Percentiles rank a stretch among this genome's conserved stretches.
Conservation (phyloP, 2,797 vertebrate genomes). For the Adelosebastes latens region DNA sequence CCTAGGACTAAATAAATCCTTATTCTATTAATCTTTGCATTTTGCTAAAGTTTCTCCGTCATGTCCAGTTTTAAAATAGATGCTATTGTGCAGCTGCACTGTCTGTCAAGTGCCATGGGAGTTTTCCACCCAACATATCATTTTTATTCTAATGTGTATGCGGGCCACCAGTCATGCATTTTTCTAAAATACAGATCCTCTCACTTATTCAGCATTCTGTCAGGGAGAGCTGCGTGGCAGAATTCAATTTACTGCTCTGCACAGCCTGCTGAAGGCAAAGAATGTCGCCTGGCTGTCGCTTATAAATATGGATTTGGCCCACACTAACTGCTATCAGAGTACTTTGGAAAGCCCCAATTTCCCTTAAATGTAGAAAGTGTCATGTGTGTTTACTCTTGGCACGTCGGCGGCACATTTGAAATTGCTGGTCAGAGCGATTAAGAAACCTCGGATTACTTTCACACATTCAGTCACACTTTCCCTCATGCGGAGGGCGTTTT, state of each 20-base stretch:
- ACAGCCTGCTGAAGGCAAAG: slow-evolving; percentile 75
- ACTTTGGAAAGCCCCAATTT: slow-evolving; percentile 63
- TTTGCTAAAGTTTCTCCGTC: slow-evolving; percentile 41
- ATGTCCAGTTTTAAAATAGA: slow-evolving; percentile 57
- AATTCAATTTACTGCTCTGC: slow-evolving; percentile 83
- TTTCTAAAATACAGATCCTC: slow-evolving; percentile 78
- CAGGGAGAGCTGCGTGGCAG: slow-evolving; percentile 74
- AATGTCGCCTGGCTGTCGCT: slow-evolving; percentile 72
- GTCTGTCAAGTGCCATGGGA: slow-evolving; percentile 74
- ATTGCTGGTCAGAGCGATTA: slow-evolving; percentile 60
- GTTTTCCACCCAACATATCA: slow-evolving; percentile 68
- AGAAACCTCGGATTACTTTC: slow-evolving; percentile 61
- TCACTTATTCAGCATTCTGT: slow-evolving; percentile 84
- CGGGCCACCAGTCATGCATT: slow-evolving; percentile 75
- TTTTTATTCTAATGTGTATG: slow-evolving; percentile 74
- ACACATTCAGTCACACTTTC: slow-evolving; percentile 66
- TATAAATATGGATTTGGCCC: slow-evolving; percentile 82
- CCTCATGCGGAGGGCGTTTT: slow-evolving; percentile 46
- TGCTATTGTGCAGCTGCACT: slow-evolving; percentile 52
- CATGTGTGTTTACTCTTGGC: slow-evolving; percentile 67
- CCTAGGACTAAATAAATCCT: slow-evolving; percentile 26
- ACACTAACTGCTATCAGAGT: slow-evolving; percentile 71
- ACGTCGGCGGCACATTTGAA: slow-evolving; percentile 33
- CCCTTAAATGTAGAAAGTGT: slow-evolving; percentile 53
- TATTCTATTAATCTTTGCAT: slow-evolving; percentile 33